Evolutionary conservation across 1,140 invertebrate species (phyloP), one percentile per base, ranked within the genome.

Genomic region (Eufriesea mexicana): DNA sequence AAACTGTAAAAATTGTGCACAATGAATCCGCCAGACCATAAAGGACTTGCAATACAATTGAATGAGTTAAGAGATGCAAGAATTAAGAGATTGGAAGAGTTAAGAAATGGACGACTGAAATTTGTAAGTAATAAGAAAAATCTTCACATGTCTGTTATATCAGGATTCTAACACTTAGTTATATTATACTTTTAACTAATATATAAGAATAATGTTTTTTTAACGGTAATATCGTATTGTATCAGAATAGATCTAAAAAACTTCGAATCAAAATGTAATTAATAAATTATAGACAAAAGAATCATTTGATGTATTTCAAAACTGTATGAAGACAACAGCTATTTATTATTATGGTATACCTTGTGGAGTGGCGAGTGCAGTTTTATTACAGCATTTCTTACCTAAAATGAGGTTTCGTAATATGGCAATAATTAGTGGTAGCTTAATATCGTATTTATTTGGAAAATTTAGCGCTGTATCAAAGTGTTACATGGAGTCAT

Each of bases 371-470:
- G 0, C 10, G 20, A 1, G 2, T 5, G n/a, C 14, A 67, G 0
- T 5, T 23, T 35, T 35, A 35, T 35, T 35, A 35, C 35, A 35
- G 35, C 4, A 35, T 35, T 35, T 35, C 35, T 35, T 35, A 35
- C 35, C 35, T 35, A 35, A 35, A 35, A 35, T 35, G 35, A 35
- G 4, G 35, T 35, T 35, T 35, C 35, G 35, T 35, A 35, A 4
- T 0, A 0, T 0, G 0, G 14, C 14, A 45, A 0, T 2, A 0
- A 0, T 45, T 47, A 0, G 23, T 9, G 42, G 62, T 49, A 0
- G 35, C 35, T 2, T 51, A 0, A 0, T 5, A 18, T 23, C 20
- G 28, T 68, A 14, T 5, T 1, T 7, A 0, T 0, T 20, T 1
- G 72, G 49, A n/a, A 76, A 1, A 42, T 0, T 76, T 4, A 0